Evolutionary conservation across 2,113 vertebrate genomes (phyloP).

Genomic region (Hemiprocne comata): DNA sequence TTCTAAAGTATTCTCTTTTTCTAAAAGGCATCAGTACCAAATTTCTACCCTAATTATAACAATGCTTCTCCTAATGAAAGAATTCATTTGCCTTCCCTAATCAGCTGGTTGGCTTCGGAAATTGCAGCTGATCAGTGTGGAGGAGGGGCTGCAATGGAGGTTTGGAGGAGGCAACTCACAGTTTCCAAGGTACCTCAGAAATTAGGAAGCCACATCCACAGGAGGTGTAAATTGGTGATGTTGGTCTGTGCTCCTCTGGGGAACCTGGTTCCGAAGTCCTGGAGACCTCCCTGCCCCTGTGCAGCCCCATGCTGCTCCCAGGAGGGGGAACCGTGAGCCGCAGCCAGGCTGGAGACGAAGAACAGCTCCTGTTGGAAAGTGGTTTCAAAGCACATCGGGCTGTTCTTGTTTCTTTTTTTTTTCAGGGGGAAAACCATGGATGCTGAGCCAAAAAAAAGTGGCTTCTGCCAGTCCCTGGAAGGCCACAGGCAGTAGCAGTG

Average conservation of each 20-base stretch:
- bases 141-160: background rate
- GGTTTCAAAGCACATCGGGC: background rate
- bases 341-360: background rate
- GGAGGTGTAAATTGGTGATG: background rate
- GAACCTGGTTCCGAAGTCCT: background rate
- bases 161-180: background rate
- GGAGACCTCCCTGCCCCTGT: background rate
- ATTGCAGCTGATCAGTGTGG: background rate
- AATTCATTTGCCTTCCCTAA: constrained; percentile 45
- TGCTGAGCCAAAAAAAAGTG: background rate
- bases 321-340: background rate
- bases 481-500: background rate
- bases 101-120: constrained; percentile 10
- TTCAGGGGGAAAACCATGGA: background rate
- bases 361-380: accelerated
- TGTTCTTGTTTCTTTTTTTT: background rate
- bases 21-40: background rate
- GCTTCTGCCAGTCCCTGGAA: background rate
- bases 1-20: background rate
- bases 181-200: background rate
- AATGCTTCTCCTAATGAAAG: constrained; percentile 53
- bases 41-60: constrained; percentile 44
- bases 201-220: background rate
- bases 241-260: background rate
- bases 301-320: background rate